A percentile compares a stretch with the other conserved stretches of the same genome.
phyloP scores from a whole-genome alignment of 2,888 invertebrate species.

The Therioaphis trifolii region DNA sequence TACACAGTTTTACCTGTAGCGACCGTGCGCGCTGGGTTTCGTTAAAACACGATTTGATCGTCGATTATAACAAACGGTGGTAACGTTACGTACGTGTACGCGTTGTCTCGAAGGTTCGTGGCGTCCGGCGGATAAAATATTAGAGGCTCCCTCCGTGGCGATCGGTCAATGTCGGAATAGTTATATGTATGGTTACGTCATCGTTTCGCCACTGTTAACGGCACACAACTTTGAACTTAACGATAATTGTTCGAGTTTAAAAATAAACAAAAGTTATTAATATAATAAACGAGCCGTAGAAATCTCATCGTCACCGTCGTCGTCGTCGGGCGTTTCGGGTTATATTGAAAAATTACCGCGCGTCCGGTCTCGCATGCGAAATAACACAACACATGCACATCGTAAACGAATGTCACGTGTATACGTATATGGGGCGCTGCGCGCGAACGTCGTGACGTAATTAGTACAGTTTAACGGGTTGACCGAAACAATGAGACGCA shows the following conservation, averaged over 20 bases:
- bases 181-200: slow-evolving; percentile 12
- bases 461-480: not conserved
- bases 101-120: too few relatives aligned
- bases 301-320: too few relatives aligned
- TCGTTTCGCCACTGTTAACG: not conserved
- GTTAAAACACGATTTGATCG: too few relatives aligned
- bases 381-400: not conserved
- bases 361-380: not conserved
- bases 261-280: slow-evolving; percentile 35
- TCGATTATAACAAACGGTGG: too few relatives aligned
- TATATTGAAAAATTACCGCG: slow-evolving; percentile 26
- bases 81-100: too few relatives aligned
- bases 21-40: too few relatives aligned
- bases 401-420: not conserved
- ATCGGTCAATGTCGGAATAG: slow-evolving; percentile 21
- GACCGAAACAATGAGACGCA: not conserved
- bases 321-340: too few relatives aligned
- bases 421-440: too few relatives aligned
- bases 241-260: slow-evolving; percentile 10
- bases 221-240: slow-evolving; percentile 21
- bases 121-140: too few relatives aligned
- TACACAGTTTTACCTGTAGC: too few relatives aligned
- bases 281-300: too few relatives aligned
- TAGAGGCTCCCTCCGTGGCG: not conserved
- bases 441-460: too few relatives aligned